Evolutionary conservation across 2,888 invertebrate genomes (phyloP), one percentile per base, ranked within the genome.

Genomic region (Drosophila engyochracea): DNA sequence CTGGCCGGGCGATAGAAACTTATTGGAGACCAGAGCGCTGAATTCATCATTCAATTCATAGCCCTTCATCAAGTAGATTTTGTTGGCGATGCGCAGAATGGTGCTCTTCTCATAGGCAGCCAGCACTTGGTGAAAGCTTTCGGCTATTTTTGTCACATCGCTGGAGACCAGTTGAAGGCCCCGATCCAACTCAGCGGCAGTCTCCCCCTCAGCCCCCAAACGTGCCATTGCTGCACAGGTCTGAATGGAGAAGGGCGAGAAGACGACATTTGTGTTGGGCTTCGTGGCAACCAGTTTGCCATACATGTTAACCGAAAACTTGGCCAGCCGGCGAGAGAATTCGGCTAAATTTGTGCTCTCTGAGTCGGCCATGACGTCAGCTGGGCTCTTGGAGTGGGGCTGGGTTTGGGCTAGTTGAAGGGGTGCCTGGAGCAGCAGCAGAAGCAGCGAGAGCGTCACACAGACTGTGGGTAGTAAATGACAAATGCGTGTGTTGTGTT

Each of bases 231-330:
- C 95, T 55, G 97, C 92, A 1, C 96, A 95, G 70, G 96, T 92
- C 92, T 97, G 97, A 71, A 97, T 93, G 19, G 97, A 97, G 66
- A 97, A 94, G 0, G 97, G 97, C 0, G 97, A 97, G 61, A 97
- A 91, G 14, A 97, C 93, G 60, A 97, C 94, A 92, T 97, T 97
- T 44, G 95, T 94, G 3, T 94, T 85, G 4, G 95, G 94, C 31
- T 93, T 49, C 94, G 62, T 53, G 2, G 70, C 41, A 30, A 64
- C 33, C 90, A 88, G 70, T 37, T 83, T 76, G 30, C 67, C 66
- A 39, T 85, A 89, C 47, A 91, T 35, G 9, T 83, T 83, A 44
- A 83, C 67, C 31, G 86, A 82, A 64, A 87, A 87, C 22, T 74
- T 70, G 37, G 83, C 79, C 67, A 87, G 61, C 10, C 78, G 88